Percentiles rank a stretch among this genome's conserved stretches.
phyloP scores from a whole-genome alignment of 2,113 vertebrate species.

The Panurus biarmicus region DNA sequence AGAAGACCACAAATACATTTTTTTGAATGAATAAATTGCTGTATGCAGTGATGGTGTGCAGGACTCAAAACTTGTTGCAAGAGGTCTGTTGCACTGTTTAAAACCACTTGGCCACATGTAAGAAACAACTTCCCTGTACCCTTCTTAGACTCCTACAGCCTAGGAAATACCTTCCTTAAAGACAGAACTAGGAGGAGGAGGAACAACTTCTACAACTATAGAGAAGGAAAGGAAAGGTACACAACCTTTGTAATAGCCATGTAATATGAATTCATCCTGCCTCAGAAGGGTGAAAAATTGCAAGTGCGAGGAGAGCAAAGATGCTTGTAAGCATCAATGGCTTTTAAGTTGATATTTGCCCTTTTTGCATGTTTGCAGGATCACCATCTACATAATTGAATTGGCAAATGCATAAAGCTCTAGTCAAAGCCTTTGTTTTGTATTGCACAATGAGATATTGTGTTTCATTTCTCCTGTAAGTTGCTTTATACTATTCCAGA shows the following conservation, averaged over 20 bases:
- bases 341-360: neutral
- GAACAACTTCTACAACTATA: neutral
- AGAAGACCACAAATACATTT: neutral
- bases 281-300: neutral
- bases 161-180: neutral
- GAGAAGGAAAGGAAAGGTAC: neutral
- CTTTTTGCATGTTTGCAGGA: neutral
- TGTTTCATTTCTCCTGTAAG: slow-evolving; percentile 16
- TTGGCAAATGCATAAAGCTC: neutral
- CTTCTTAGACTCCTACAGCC: neutral
- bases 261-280: neutral
- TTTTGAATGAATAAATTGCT: too few relatives aligned
- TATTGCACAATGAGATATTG: neutral
- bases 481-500: slow-evolving; percentile 4
- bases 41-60: neutral
- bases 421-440: neutral
- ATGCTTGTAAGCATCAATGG: neutral
- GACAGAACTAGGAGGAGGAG: neutral
- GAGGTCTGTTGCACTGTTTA: neutral
- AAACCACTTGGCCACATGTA: neutral
- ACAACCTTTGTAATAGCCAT: neutral
- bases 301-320: neutral
- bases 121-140: neutral
- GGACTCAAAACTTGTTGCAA: neutral
- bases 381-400: neutral